phyloP scores from a whole-genome alignment of 1,140 invertebrate species.

The Brachionus asplanchnoidis region DNA sequence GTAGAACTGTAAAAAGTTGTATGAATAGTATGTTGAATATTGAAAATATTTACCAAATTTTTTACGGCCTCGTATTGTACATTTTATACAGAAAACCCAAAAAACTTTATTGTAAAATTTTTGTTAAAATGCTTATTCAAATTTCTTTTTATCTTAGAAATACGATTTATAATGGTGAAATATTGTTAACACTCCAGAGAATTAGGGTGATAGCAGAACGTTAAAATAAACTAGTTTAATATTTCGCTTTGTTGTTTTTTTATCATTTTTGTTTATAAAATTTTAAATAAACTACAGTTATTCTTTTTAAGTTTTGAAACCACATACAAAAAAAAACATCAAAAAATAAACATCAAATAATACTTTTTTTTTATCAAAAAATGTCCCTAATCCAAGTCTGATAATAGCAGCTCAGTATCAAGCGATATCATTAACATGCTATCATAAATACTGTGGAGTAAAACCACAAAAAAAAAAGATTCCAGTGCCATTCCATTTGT shows the following conservation, averaged over 20 bases:
- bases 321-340: not conserved
- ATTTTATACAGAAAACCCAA: not conserved
- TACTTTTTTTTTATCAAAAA: too few species aligned
- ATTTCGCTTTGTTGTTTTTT: slow-evolving; percentile 8
- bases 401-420: too few species aligned
- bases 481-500: too few species aligned
- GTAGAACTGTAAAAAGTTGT: not conserved
- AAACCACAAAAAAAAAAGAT: too few species aligned
- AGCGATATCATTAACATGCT: too few species aligned
- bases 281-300: not conserved
- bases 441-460: too few species aligned
- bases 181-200: not conserved
- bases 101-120: not conserved
- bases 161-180: not conserved
- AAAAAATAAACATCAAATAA: not conserved
- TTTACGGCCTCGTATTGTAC: not conserved
- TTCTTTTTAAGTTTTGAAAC: not conserved
- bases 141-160: not conserved
- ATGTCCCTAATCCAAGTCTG: too few species aligned
- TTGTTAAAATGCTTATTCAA: not conserved
- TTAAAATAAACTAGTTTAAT: not conserved
- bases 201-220: not conserved
- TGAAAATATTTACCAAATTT: not conserved
- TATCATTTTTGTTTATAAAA: not conserved
- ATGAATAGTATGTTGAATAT: not conserved